Conservation (phyloP, 1,140 invertebrate genomes). For the Drosophila sproati region DNA sequence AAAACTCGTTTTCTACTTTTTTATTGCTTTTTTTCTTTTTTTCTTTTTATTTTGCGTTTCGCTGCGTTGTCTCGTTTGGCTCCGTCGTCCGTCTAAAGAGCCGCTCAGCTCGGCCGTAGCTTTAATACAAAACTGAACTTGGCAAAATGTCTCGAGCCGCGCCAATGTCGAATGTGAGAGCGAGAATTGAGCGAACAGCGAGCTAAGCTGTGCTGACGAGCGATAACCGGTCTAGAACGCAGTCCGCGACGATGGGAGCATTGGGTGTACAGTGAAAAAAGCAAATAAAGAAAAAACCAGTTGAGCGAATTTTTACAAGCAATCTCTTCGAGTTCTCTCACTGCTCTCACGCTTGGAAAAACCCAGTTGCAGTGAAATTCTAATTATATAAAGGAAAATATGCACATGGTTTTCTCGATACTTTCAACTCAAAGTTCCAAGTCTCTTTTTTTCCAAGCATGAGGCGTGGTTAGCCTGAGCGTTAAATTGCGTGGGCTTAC, state of each 20-base stretch:
- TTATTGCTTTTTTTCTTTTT: conserved; percentile 4
- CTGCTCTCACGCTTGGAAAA: conserved; percentile 44
- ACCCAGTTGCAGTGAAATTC: conserved; percentile 42
- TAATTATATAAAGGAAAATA: conserved; percentile 57
- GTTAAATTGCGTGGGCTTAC: conserved; percentile 11
- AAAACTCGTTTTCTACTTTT: conserved; percentile 35
- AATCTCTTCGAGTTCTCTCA: not conserved
- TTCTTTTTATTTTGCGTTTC: conserved; percentile 8
- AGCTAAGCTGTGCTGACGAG: not conserved
- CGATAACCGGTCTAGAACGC: conserved; percentile 66
- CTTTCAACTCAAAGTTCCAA: not conserved
- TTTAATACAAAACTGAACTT: conserved; percentile 65
- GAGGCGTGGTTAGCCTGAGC: not conserved
- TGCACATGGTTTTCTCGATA: not conserved
- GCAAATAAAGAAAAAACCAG: conserved; percentile 33
- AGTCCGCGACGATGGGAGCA: not conserved
- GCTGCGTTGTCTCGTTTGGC: conserved; percentile 16
- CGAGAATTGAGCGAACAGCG: conserved; percentile 14
- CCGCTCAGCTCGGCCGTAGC: conserved; percentile 64
- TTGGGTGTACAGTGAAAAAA: conserved; percentile 28
- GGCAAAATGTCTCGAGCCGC: conserved; percentile 38
- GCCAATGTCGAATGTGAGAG: conserved; percentile 14
- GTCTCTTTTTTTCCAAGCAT: not conserved
- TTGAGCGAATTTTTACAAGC: conserved; percentile 21
- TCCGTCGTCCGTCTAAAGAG: conserved; percentile 25